phyloP scores from a whole-genome alignment of 2,888 invertebrate genomes.

The Agrochola lota region DNA sequence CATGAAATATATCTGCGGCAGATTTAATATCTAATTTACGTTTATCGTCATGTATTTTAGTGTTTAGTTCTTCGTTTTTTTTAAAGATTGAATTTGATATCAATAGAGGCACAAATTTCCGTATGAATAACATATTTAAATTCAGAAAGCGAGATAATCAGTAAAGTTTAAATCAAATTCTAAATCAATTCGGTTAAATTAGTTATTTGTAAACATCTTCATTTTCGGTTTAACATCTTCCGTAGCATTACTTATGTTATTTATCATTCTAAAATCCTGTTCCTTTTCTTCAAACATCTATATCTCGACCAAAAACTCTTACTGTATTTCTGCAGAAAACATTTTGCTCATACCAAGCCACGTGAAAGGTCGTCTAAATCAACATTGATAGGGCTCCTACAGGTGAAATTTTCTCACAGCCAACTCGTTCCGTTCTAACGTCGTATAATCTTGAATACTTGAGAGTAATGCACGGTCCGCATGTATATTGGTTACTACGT shows the following conservation, averaged over 20 bases:
- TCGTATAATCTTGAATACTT: slow-evolving; percentile 80
- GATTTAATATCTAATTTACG: slow-evolving; percentile 72
- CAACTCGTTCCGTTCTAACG: slow-evolving; percentile 75
- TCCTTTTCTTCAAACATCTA: not conserved
- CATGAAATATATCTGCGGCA: slow-evolving; percentile 77
- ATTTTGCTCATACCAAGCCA: slow-evolving; percentile 66
- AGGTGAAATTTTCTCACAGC: slow-evolving; percentile 89
- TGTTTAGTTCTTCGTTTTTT: slow-evolving; percentile 23
- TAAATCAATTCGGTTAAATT: not conserved
- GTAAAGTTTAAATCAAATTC: not conserved
- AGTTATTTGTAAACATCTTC: not conserved
- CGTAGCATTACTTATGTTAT: not conserved
- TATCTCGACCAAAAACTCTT: not conserved
- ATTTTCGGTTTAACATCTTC: not conserved
- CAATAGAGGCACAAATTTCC: slow-evolving; percentile 11
- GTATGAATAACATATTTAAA: not conserved
- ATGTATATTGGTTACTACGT: slow-evolving; percentile 89
- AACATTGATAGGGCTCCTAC: slow-evolving; percentile 78
- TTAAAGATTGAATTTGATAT: not conserved
- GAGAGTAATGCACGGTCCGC: slow-evolving; percentile 81
- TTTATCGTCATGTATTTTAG: slow-evolving; percentile 50
- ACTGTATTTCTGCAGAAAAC: slow-evolving; percentile 44
- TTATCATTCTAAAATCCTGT: not conserved
- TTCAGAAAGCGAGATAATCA: not conserved
- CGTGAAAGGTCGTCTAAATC: slow-evolving; percentile 68